phyloP scores from a whole-genome alignment of 2,113 vertebrate species.

The Cololabis saira region DNA sequence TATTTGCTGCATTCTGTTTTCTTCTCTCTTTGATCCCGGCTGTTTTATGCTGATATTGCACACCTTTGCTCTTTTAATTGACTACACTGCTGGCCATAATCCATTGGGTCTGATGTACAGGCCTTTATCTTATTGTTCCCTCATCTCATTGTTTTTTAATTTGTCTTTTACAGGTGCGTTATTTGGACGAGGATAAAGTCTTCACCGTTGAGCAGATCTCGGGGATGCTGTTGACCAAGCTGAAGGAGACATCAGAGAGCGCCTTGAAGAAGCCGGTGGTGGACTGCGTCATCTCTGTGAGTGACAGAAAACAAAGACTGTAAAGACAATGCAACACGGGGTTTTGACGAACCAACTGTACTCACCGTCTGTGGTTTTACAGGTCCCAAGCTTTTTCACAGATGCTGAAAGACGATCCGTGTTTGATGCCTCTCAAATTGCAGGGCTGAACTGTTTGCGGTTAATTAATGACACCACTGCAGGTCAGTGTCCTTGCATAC shows the following conservation, averaged over 20 bases:
- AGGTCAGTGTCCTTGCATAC: conserved; percentile 77
- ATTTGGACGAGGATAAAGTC: conserved; percentile 92
- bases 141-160: neutral
- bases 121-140: neutral
- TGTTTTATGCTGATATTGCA: conserved; percentile 8
- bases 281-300: conserved; percentile 96
- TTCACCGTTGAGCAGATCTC: conserved; percentile 94
- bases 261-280: conserved; percentile 95
- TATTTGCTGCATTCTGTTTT: conserved; percentile 9
- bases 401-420: conserved; percentile 93
- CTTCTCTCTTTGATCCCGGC: neutral
- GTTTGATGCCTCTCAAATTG: conserved; percentile 91
- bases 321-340: neutral
- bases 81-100: neutral
- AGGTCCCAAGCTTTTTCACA: conserved; percentile 96
- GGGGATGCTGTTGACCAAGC: conserved; percentile 93
- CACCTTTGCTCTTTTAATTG: conserved; percentile 14
- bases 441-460: conserved; percentile 93
- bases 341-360: conserved; percentile 1
- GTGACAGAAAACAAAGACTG: conserved; percentile 50
- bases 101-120: neutral
- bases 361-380: conserved; percentile 15
- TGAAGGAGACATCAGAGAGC: conserved; percentile 94
- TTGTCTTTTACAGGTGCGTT: conserved; percentile 85
- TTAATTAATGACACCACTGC: conserved; percentile 96